These are phyloP conservation scores for Nylanderia fulva DNA, from an alignment of 1,140 invertebrate genomes.

Conservation along the genomic window DNA sequence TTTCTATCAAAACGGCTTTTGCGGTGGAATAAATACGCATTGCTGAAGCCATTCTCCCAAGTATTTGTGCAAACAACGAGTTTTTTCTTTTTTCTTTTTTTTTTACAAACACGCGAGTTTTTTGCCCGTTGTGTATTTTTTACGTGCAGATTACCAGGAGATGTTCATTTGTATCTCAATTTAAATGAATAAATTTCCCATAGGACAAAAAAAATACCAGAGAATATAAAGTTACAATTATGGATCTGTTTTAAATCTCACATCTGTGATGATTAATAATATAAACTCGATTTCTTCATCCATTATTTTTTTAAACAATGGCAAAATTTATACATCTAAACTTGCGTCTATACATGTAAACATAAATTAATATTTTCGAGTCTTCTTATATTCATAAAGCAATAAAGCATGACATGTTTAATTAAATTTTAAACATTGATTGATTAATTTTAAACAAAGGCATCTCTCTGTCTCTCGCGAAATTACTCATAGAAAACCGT, in stretches of 20 bases:
- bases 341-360: not conserved
- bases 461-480: too few species aligned
- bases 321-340: not conserved
- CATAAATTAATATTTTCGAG: too few species aligned
- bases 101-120: not conserved
- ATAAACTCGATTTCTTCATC: slow-evolving; percentile 10
- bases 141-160: not conserved
- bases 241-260: slow-evolving; percentile 23
- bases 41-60: not conserved
- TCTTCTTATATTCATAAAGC: not conserved
- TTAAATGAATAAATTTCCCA: slow-evolving; percentile 11
- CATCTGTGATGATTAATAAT: slow-evolving; percentile 5
- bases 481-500: not conserved
- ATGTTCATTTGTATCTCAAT: slow-evolving; percentile 13
- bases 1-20: not conserved
- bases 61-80: slow-evolving; percentile 38
- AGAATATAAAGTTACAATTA: slow-evolving; percentile 5
- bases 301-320: slow-evolving; percentile 12
- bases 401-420: not conserved
- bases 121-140: not conserved
- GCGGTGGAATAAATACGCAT: slow-evolving; percentile 14
- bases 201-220: not conserved
- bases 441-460: not conserved
- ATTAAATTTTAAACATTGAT: not conserved
- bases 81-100: too few species aligned